phyloP scores from a whole-genome alignment of 2,113 vertebrate genomes.

The Tor tambroides region DNA sequence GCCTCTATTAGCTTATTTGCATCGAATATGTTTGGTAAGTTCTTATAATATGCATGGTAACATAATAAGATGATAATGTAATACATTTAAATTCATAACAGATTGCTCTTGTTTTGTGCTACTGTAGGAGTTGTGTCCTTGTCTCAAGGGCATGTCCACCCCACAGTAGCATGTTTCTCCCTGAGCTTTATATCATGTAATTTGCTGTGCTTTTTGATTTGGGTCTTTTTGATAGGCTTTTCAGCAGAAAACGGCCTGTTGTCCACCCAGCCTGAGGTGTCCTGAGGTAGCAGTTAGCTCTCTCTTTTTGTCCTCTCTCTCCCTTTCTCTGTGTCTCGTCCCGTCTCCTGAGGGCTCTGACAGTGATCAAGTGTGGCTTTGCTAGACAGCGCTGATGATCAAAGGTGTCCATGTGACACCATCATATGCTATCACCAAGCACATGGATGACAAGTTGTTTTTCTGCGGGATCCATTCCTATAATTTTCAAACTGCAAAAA shows the following conservation, averaged over 20 bases:
- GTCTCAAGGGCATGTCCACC: slow-evolving; percentile 33
- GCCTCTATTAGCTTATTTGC: neutral
- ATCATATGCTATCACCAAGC: slow-evolving; percentile 74
- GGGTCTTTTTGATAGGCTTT: slow-evolving; percentile 15
- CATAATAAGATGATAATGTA: neutral
- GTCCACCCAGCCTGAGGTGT: slow-evolving; percentile 27
- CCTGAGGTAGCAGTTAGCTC: slow-evolving; percentile 7
- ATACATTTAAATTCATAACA: slow-evolving; percentile 24
- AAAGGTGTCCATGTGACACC: slow-evolving; percentile 72
- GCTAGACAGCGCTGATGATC: slow-evolving; percentile 74
- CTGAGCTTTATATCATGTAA: slow-evolving; percentile 22
- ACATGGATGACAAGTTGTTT: slow-evolving; percentile 75
- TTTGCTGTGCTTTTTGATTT: slow-evolving; percentile 18
- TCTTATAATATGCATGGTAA: neutral
- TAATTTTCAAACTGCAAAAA: slow-evolving; percentile 62
- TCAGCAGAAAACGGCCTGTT: neutral
- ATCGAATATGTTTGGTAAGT: neutral
- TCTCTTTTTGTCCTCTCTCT: slow-evolving; percentile 32
- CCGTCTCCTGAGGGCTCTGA: slow-evolving; percentile 69
- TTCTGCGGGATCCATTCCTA: slow-evolving; percentile 68
- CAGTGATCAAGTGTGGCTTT: slow-evolving; percentile 79
- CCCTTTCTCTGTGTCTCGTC: slow-evolving; percentile 38
- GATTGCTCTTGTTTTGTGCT: neutral
- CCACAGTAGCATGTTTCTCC: neutral
- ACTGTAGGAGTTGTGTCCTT: slow-evolving; percentile 20